Percentiles rank a stretch among this genome's conserved stretches.
These are phyloP conservation scores for Aphelenchoides bicaudatus DNA, from an alignment of 2,888 invertebrate genomes.

Conservation along the genomic window DNA sequence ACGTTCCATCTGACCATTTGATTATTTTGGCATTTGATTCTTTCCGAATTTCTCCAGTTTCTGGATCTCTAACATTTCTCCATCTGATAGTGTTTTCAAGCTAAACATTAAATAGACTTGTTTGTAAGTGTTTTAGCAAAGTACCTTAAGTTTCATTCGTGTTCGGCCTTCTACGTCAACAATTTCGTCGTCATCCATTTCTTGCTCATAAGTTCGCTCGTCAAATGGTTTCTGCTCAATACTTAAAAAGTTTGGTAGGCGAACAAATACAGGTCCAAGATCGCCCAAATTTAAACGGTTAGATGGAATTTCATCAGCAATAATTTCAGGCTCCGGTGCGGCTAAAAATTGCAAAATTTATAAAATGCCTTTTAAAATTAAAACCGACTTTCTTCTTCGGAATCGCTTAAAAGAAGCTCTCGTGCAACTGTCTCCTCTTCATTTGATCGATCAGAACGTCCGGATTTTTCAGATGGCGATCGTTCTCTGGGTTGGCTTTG, in stretches of 20 bases:
- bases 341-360: no score
- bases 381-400: no score
- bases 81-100: constrained; percentile 95
- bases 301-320: not conserved
- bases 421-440: no score
- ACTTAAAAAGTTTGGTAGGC: constrained; percentile 93
- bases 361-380: no score
- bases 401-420: no score
- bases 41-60: constrained; percentile 64
- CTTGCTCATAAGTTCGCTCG: constrained; percentile 81
- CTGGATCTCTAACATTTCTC: constrained; percentile 70
- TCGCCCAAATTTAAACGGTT: constrained; percentile 25
- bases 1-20: constrained; percentile 87
- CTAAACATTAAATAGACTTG: constrained; percentile 64
- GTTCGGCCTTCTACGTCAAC: constrained; percentile 94
- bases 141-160: constrained; percentile 66
- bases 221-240: constrained; percentile 96
- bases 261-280: constrained; percentile 65
- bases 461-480: no score
- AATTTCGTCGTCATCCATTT: constrained; percentile 90
- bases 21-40: constrained; percentile 93
- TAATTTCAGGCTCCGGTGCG: no score
- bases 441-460: no score
- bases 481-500: no score
- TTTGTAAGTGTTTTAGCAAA: constrained; percentile 12